Evolutionary conservation across 1,140 invertebrate species (phyloP), one percentile per base, ranked within the genome.

Genomic region (Phymastichus coffea): DNA sequence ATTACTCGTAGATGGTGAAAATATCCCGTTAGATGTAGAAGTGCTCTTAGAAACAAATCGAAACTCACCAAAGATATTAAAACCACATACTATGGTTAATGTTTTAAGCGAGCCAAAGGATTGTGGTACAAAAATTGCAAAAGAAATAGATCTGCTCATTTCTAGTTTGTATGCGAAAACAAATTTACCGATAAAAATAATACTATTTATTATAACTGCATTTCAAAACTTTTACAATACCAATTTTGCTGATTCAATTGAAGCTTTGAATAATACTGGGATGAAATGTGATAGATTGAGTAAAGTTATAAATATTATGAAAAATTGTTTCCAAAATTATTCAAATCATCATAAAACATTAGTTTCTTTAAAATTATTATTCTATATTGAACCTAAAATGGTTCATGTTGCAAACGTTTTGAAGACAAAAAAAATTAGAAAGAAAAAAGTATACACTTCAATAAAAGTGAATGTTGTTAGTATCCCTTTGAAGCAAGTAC

Each of bases 161-260:
- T 30, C 26, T 12, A 53, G 61, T 57, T 38, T 68, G 22, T 68
- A 64, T 63, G 26, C 63, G 10, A 57, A 64, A 28, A 17, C 54
- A 30, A 61, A 43, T 28, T 51, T 68, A n/a, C 48, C 61, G 55
- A 46, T 33, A 14, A 44, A n/a, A n/a, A n/a, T n/a, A n/a, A n/a
- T n/a, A n/a, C n/a, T n/a, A n/a, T n/a, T n/a, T n/a, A n/a, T n/a
- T n/a, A n/a, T n/a, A n/a, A n/a, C n/a, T n/a, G n/a, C n/a, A n/a
- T 22, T 52, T 15, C 7, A 35, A 44, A 35, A 35, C 22, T 43
- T 44, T 44, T 43, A 30, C 35, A 14, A 19, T 7, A 19, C 35
- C 12, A 6, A 37, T 6, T 33, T 6, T n/a, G 23, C 22, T 17
- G 9, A 40, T 41, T 17, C 40, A 4, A 0, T 17, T 20, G 38